phyloP scores from a whole-genome alignment of 2,797 vertebrate species.

The Luscinia luscinia region DNA sequence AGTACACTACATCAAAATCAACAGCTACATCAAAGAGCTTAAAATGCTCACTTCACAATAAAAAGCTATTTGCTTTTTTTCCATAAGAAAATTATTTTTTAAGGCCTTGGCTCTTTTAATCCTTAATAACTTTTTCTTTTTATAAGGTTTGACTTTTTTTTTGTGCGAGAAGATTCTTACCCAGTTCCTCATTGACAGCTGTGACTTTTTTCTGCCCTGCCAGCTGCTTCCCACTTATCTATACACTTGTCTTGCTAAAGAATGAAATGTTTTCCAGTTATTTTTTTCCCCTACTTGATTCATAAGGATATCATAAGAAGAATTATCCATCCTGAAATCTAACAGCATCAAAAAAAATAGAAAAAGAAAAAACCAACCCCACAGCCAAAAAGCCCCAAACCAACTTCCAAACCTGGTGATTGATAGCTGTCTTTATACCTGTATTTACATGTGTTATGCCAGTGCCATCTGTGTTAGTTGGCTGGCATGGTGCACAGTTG shows the following conservation, averaged over 20 bases:
- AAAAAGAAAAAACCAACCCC: background rate
- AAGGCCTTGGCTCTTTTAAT: background rate
- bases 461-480: background rate
- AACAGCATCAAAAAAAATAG: background rate
- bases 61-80: conserved; percentile 45
- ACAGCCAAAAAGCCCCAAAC: background rate
- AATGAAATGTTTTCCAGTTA: background rate
- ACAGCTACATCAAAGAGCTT: conserved; percentile 28
- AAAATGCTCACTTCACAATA: conserved; percentile 38
- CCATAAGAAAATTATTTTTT: background rate
- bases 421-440: background rate
- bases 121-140: background rate
- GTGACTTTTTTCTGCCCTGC: background rate
- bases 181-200: background rate
- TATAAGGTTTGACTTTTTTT: conserved; percentile 8
- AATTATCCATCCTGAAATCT: background rate
- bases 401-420: background rate
- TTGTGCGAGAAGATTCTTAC: background rate
- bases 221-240: conserved; percentile 1
- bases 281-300: background rate
- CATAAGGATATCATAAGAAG: background rate
- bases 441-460: background rate
- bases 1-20: conserved; percentile 48
- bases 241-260: background rate
- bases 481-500: background rate